Evolutionary conservation across 2,888 invertebrate species (phyloP).

Genomic region (Creontiades dilutus): DNA sequence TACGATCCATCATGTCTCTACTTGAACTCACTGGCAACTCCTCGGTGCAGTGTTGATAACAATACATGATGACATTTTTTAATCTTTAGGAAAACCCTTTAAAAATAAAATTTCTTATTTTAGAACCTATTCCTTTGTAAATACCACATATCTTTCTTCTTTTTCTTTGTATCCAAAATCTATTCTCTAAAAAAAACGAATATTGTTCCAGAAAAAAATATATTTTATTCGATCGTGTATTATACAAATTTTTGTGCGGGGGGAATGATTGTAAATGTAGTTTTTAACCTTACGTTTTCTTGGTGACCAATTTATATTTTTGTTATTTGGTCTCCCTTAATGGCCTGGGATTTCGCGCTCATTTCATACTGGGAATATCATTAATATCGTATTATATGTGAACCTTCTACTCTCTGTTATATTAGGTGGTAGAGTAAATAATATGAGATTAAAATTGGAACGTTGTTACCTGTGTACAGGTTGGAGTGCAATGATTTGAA

Average conservation of each 20-base stretch:
- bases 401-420: neutral
- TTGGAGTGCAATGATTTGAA: constrained; percentile 30
- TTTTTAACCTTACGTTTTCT: constrained; percentile 12
- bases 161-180: neutral
- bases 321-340: neutral
- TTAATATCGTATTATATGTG: neutral
- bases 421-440: neutral
- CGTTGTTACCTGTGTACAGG: constrained; percentile 35
- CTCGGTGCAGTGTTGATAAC: constrained; percentile 13
- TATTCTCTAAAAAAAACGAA: neutral
- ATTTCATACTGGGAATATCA: constrained; percentile 12
- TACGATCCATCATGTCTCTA: neutral
- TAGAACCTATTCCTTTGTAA: constrained; percentile 22
- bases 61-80: neutral
- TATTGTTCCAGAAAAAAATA: constrained; percentile 22
- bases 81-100: neutral
- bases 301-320: constrained; percentile 16
- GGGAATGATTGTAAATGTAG: neutral
- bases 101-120: constrained; percentile 22
- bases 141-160: constrained; percentile 31
- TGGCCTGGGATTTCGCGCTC: neutral
- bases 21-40: constrained; percentile 34
- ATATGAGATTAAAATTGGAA: constrained; percentile 2
- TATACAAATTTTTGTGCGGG: neutral
- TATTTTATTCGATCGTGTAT: constrained; percentile 2